Evolutionary conservation across 2,797 vertebrate species (phyloP), one percentile per base, ranked within the genome.

Genomic region (Melanotaenia maccullochi): DNA sequence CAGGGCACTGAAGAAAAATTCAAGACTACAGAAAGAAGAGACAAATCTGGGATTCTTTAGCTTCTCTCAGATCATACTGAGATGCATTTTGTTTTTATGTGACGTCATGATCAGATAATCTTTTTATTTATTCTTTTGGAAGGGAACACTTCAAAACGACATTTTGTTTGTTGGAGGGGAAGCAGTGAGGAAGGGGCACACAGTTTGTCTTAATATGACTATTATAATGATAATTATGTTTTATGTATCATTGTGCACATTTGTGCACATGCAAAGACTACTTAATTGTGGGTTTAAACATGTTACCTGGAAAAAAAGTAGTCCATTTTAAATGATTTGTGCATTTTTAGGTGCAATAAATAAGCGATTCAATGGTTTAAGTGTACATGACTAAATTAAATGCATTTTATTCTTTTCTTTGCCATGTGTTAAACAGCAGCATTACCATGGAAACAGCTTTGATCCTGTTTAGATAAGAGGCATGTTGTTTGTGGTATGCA

Each of bases 401-500:
- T 44, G 40, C 40, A 44, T 44, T 44, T 44, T 44, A 4, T 1
- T 44, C 18, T 35, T 35, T 9, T 35, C 33, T 35, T 44, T 44
- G 40, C 5, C 16, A 44, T 44, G 38, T 40, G 40, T 16, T 49
- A 22, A n/a, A 49, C 47, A 49, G 47, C 47, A 49, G 47, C n/a
- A 49, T 22, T n/a, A 9, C n/a, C 2, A 18, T 18, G 40, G 40
- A 44, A 44, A 44, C 40, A 18, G 32, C 33, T 35, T 54, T 55
- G 12, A 30, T 55, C 12, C 18, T 9, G 18, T 35, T 35, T 13
- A 32, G 4, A 3, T 22, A 44, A 18, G 18, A 18, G 40, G 16
- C 3, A 5, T 18, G 5, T 44, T 18, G 4, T 55, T 55, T 71
- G 44, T 66, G 24, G 69, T 58, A 54, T 73, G 66, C 22, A 58